phyloP scores from a whole-genome alignment of 2,113 vertebrate species.

The Poeciliopsis retropinna region DNA sequence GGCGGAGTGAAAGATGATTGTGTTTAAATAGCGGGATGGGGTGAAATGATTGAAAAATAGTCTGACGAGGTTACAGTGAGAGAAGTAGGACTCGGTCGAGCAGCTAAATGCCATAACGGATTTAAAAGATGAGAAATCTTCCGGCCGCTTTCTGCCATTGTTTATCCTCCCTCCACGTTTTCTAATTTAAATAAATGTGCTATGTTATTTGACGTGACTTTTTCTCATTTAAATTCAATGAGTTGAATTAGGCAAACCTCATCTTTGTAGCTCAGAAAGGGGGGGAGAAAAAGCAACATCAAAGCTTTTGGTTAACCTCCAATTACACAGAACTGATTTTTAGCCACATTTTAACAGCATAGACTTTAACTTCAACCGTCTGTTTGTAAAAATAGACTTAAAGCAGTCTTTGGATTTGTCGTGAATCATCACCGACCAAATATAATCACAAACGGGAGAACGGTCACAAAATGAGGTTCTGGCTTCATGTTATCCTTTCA shows the following conservation, averaged over 20 bases:
- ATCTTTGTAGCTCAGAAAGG: not conserved
- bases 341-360: not conserved
- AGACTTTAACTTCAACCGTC: not conserved
- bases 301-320: not conserved
- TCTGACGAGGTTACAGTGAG: constrained; percentile 17
- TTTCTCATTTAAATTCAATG: not conserved
- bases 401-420: not conserved
- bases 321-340: not conserved
- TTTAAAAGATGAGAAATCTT: not conserved
- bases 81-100: constrained; percentile 14
- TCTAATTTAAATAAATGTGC: not conserved
- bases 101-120: constrained; percentile 12
- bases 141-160: not conserved
- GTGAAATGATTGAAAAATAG: constrained; percentile 35
- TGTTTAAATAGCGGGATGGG: constrained; percentile 50
- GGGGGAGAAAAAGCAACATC: not conserved
- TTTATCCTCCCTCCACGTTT: not conserved
- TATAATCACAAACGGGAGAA: not conserved
- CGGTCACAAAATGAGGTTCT: not conserved
- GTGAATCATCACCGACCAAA: not conserved
- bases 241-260: not conserved
- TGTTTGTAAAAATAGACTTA: not conserved
- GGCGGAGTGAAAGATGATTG: constrained; percentile 48
- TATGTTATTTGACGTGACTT: not conserved
- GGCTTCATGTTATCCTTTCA: not conserved